Evolutionary conservation across 2,113 vertebrate species (phyloP).

Genomic region (Cinclus cinclus): DNA sequence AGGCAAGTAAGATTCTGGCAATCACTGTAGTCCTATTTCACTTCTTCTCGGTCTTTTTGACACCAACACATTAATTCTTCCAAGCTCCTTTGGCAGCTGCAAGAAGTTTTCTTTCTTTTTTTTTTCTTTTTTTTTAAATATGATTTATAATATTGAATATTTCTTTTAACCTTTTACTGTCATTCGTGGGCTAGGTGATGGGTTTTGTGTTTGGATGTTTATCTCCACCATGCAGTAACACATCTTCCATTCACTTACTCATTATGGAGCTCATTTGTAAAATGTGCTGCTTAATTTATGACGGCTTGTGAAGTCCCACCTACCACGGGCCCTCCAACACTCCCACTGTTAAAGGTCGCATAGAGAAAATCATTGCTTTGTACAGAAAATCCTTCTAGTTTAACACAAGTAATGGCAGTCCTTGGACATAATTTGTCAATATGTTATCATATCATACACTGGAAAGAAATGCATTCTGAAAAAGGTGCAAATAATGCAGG

Average conservation of each 20-base stretch:
- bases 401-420: background rate
- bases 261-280: background rate
- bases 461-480: background rate
- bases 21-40: conserved; percentile 9
- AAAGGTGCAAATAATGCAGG: background rate
- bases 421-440: background rate
- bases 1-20: conserved; percentile 40
- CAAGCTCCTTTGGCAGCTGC: conserved; percentile 11
- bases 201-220: background rate
- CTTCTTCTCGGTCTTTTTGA: conserved; percentile 43
- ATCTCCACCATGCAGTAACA: background rate
- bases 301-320: background rate
- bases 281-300: background rate
- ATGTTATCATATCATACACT: background rate
- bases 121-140: background rate
- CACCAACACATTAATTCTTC: conserved; percentile 35
- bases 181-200: background rate
- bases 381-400: background rate
- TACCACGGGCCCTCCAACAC: background rate
- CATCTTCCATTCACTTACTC: background rate
- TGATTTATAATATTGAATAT: conserved; percentile 47
- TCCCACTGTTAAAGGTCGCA: background rate
- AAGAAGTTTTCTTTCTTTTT: background rate
- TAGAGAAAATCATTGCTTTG: background rate
- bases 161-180: conserved; percentile 35